These are phyloP conservation scores for Leptopilina drosophilae DNA, from an alignment of 2,888 invertebrate genomes.

Conservation along the genomic window DNA sequence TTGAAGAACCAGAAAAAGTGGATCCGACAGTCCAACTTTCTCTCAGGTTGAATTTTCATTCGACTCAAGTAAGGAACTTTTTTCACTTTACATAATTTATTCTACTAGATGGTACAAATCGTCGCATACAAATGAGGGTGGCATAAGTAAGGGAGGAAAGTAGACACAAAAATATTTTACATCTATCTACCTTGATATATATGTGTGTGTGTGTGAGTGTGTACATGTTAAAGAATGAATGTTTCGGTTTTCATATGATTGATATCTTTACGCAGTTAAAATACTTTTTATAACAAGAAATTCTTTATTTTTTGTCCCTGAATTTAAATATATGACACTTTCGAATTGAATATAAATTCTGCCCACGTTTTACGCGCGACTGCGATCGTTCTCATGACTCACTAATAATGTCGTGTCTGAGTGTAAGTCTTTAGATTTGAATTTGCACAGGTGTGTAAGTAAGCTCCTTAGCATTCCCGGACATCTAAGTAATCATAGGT, in stretches of 20 bases:
- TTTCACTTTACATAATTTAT: conserved; percentile 37
- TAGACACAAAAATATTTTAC: conserved; percentile 21
- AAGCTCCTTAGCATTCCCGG: conserved; percentile 23
- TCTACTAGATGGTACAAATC: conserved; percentile 11
- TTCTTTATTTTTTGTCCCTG: not conserved
- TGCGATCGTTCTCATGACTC: not conserved
- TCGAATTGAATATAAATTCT: conserved; percentile 23
- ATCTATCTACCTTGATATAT: too few species aligned
- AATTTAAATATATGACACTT: not conserved
- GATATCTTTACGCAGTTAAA: not conserved
- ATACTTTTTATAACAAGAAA: not conserved
- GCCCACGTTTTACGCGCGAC: conserved; percentile 8
- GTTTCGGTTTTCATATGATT: conserved; percentile 1
- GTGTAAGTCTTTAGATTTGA: conserved; percentile 9
- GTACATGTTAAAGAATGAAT: not conserved
- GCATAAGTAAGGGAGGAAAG: not conserved
- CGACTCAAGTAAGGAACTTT: conserved; percentile 19
- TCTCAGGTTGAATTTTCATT: conserved; percentile 25
- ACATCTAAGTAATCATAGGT: conserved; percentile 26
- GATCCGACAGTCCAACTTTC: conserved; percentile 19
- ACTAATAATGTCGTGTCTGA: not conserved
- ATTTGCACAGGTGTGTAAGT: conserved; percentile 3
- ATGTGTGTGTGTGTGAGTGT: too few species aligned
- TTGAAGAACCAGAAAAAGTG: conserved; percentile 1
- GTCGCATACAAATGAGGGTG: conserved; percentile 18